Evolutionary conservation across 2,113 vertebrate genomes (phyloP), one percentile per base, ranked within the genome.

Genomic region (Calypte anna): DNA sequence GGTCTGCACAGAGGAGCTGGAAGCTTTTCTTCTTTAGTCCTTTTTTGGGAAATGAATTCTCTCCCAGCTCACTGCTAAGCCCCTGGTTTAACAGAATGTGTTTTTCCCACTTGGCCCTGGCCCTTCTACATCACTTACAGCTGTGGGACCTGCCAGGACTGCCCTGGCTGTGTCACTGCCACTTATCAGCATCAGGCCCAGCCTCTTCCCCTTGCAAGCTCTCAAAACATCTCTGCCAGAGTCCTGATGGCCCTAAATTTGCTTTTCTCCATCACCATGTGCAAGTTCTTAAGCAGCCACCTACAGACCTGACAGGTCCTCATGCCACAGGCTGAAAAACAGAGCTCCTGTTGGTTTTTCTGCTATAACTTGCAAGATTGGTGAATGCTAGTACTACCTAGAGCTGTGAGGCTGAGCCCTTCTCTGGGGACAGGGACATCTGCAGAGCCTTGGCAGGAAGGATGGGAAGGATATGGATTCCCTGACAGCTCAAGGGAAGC

Each of bases 11-110:
- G 59, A 77, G 38, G 16, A 95, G 63, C 57, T 63, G 55, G 6
- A 95, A 38, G 62, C 85, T 93, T 87, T 68, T 57, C 50, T 61
- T 79, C 70, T 80, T 85, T 83, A 81, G 72, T 67, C 86, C 72
- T 68, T 93, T 94, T 94, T 74, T 77, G 72, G 88, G 68, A 93
- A 67, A 74, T 16, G 36, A 94, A 91, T 79, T 88, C 85, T 79
- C 88, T 86, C 86, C 63, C 64, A 74, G 88, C 59, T 96, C 82
- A 59, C 51, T 85, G 79, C 85, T 95, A 93, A 95, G 86, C 68
- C 88, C 38, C 59, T 24, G 14, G 11, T 88, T 90, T 82, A 93
- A 77, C 68, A 86, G 77, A 46, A 85, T 0, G 1, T 50, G 28
- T 27, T 70, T 80, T 91, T 88, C 83, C 92, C 91, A 92, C 82